These are phyloP conservation scores for Lottia gigantea DNA, from an alignment of 2,888 invertebrate genomes.

Conservation along the genomic window DNA sequence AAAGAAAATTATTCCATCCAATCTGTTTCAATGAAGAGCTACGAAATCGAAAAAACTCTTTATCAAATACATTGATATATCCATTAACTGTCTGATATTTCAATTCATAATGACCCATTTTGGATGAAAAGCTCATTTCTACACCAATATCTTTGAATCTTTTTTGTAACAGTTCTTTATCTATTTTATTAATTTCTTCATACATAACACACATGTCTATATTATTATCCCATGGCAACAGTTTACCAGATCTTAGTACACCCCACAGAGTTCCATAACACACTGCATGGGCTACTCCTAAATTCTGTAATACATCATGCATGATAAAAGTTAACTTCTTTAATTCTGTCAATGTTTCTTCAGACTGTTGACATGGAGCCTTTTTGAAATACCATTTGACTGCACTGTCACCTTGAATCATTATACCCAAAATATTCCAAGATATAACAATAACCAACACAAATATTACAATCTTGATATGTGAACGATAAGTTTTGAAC, in stretches of 20 bases:
- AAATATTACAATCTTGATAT: neutral
- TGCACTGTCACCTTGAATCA: neutral
- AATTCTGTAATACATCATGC: slow-evolving; percentile 68
- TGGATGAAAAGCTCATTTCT: slow-evolving; percentile 70
- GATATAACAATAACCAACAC: neutral
- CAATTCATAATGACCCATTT: slow-evolving; percentile 71
- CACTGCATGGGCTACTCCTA: slow-evolving; percentile 72
- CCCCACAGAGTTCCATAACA: slow-evolving; percentile 75
- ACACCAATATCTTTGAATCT: slow-evolving; percentile 70
- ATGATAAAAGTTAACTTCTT: slow-evolving; percentile 63
- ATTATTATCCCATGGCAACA: slow-evolving; percentile 73
- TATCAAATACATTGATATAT: slow-evolving; percentile 70
- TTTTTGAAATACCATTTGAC: slow-evolving; percentile 28
- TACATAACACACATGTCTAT: slow-evolving; percentile 70
- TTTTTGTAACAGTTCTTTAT: slow-evolving; percentile 60
- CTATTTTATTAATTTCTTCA: neutral
- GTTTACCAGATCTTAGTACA: slow-evolving; percentile 70
- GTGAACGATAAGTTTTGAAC: no score
- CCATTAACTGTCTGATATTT: slow-evolving; percentile 63
- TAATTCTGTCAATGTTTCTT: slow-evolving; percentile 46
- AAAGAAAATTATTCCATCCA: slow-evolving; percentile 73
- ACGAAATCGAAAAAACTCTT: slow-evolving; percentile 22
- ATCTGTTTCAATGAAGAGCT: slow-evolving; percentile 67
- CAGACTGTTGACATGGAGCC: slow-evolving; percentile 30
- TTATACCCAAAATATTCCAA: slow-evolving; percentile 4